Conservation (phyloP, 2,888 invertebrate species). For the Geotrupes spiniger region DNA sequence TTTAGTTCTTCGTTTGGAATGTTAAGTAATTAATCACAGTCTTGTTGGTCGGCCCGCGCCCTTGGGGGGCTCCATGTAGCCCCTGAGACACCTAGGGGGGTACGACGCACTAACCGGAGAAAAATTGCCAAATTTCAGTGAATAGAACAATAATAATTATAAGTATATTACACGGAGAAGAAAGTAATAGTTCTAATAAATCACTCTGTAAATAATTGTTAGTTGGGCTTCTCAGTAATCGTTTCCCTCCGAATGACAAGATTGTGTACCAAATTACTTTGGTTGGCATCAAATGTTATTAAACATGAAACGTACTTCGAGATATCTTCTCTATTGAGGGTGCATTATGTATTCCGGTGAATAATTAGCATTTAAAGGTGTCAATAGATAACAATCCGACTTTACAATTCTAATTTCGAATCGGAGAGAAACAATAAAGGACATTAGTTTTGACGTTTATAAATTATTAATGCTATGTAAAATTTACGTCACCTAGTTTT, state of each 20-base stretch:
- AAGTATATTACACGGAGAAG: slow-evolving; percentile 12
- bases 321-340: too few species aligned
- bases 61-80: slow-evolving; percentile 33
- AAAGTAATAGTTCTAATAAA: neutral
- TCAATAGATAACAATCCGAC: slow-evolving; percentile 24
- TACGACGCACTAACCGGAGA: slow-evolving; percentile 25
- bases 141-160: slow-evolving; percentile 22
- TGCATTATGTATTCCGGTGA: too few species aligned
- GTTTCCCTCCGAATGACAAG: too few species aligned
- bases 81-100: slow-evolving; percentile 27
- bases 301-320: too few species aligned
- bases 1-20: slow-evolving; percentile 39
- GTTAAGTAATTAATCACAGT: slow-evolving; percentile 43
- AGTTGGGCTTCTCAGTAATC: neutral
- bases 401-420: slow-evolving; percentile 29
- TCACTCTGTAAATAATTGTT: neutral
- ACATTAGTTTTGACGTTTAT: slow-evolving; percentile 19
- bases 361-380: slow-evolving; percentile 22
- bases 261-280: too few species aligned
- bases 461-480: slow-evolving; percentile 29
- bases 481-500: slow-evolving; percentile 27
- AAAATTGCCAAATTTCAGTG: slow-evolving; percentile 33
- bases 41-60: slow-evolving; percentile 39
- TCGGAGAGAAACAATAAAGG: slow-evolving; percentile 27
- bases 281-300: too few species aligned